Evolutionary conservation across 2,888 invertebrate genomes (phyloP).

Genomic region (Agrochola lychnidis): DNA sequence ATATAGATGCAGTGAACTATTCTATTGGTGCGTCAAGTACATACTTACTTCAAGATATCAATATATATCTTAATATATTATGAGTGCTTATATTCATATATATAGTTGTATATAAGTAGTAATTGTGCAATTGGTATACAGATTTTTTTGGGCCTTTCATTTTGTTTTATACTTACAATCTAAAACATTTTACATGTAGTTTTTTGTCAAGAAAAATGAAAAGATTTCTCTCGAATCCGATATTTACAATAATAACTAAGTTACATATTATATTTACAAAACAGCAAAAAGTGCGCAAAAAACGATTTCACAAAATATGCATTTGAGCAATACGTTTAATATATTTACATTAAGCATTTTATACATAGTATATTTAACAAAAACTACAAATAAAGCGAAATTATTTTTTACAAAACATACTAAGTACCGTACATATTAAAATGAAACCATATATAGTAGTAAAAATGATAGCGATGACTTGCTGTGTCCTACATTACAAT

Average conservation of each 20-base stretch:
- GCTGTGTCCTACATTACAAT: conserved; percentile 58
- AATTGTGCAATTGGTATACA: conserved; percentile 89
- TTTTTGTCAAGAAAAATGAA: conserved; percentile 73
- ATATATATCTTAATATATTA: conserved; percentile 75
- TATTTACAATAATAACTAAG: conserved; percentile 79
- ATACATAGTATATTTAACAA: conserved; percentile 71
- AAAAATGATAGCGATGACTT: conserved; percentile 53
- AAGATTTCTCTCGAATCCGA: conserved; percentile 79
- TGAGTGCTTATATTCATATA: conserved; percentile 81
- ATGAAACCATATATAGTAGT: conserved; percentile 32
- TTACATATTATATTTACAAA: conserved; percentile 83
- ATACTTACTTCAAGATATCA: conserved; percentile 72
- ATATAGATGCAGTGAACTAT: conserved; percentile 78
- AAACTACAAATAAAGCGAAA: conserved; percentile 65
- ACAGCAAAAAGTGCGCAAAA: conserved; percentile 90
- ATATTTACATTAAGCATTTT: conserved; percentile 88
- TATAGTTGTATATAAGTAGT: conserved; percentile 82
- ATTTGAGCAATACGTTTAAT: conserved; percentile 90
- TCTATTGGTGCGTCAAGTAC: conserved; percentile 83
- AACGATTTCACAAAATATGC: conserved; percentile 90
- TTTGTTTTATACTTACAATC: conserved; percentile 80
- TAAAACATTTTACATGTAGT: conserved; percentile 69
- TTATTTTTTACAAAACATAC: conserved; percentile 35
- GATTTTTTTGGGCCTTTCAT: conserved; percentile 87
- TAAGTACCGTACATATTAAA: conserved; percentile 30